Base-by-base conservation (phyloP, 2,797 vertebrate species). In the Cyclura pinguis region DNA sequence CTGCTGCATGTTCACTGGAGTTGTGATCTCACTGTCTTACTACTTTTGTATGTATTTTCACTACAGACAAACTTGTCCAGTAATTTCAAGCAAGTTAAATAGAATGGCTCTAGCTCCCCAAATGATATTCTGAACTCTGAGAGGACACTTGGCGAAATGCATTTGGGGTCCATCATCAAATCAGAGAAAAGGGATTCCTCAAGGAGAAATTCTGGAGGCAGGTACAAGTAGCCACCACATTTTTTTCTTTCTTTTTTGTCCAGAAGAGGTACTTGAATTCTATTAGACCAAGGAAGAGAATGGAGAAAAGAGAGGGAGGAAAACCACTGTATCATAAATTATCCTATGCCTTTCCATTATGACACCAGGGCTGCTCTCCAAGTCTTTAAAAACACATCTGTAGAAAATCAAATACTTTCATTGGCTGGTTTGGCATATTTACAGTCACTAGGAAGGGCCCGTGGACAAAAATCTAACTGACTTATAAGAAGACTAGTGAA, bases 351-450 rank as follows among this genome's bases (percentile, higher is more conserved):
- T 94, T 94, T 87, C 88, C 94, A 0, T 35, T 82, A 12, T 86
- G 92, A 47, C 91, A 76, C 1, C 2, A 0, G 91, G 93, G 93
- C 92, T 87, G 93, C 50, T 47, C 92, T 93, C 88, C 0, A 1
- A 89, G 89, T 95, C 94, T 94, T 96, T 94, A 95, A 95, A 96
- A 95, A 88, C 93, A 7, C 89, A 95, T 95, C 86, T 1, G 88
- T 90, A 85, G 73, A 1, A 86, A 92, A 93, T 90, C 91, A 93
- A 93, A 92, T 64, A 10, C 90, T 92, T 20, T 93, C 92, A 84
- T 92, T 87, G 76, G 87, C 92, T 87, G 0, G 84, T 73, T 8
- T 87, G 95, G 92, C 94, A 95, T 93, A 96, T 96, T 96, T 96
- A 96, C 52, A 27, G 95, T 88, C 92, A 52, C 88, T 0, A 20